A percentile compares a stretch with the other conserved stretches of the same genome.
These are phyloP conservation scores for Fistularia commersonii DNA, from an alignment of 2,797 vertebrate species.

Conservation along the genomic window DNA sequence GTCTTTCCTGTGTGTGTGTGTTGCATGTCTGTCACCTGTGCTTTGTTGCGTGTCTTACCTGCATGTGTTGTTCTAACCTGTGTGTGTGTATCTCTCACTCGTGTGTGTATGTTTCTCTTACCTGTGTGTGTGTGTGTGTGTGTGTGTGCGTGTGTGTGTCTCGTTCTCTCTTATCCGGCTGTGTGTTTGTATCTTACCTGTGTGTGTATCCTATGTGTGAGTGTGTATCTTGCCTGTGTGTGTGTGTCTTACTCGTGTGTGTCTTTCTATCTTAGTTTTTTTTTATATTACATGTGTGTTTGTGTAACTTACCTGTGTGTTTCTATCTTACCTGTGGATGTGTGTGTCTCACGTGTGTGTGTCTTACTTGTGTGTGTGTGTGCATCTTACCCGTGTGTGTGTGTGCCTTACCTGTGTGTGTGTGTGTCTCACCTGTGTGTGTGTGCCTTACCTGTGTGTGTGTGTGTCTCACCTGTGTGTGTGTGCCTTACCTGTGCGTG, in stretches of 20 bases:
- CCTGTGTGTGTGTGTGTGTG: not conserved
- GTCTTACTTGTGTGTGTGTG: too few relatives aligned
- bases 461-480: too few relatives aligned
- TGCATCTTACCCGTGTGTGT: not conserved
- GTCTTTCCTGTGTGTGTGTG: too few relatives aligned
- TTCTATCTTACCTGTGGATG: not conserved
- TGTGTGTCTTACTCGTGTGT: not conserved
- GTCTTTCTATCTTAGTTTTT: not conserved
- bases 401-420: too few relatives aligned
- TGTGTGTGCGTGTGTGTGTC: not conserved
- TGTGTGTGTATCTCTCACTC: too few relatives aligned
- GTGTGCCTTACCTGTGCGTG: not conserved
- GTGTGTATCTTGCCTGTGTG: not conserved
- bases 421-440: not conserved
- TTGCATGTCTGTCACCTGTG: too few relatives aligned
- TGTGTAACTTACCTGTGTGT: not conserved
- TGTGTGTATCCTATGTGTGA: not conserved
- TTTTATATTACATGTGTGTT: not conserved
- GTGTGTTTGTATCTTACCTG: not conserved
- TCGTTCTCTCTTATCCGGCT: not conserved
- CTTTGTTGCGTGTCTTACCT: too few relatives aligned
- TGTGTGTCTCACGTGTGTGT: not conserved
- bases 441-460: too few relatives aligned
- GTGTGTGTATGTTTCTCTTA: too few relatives aligned
- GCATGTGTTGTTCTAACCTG: too few relatives aligned